phyloP scores from a whole-genome alignment of 2,797 vertebrate genomes.

The Gallirallus australis region DNA sequence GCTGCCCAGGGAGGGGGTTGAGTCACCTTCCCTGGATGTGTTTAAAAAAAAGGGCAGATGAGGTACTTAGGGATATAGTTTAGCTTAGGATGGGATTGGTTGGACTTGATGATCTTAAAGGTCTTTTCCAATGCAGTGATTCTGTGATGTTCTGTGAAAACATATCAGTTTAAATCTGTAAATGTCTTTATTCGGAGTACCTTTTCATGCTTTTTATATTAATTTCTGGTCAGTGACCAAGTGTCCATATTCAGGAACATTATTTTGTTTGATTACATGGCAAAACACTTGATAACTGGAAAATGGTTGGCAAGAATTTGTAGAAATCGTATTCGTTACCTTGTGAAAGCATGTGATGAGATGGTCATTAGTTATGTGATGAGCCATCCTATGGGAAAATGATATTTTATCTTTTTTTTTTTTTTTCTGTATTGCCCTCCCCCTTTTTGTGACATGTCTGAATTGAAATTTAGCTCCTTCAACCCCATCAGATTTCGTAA shows the following conservation, averaged over 20 bases:
- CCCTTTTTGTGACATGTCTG: rapidly evolving
- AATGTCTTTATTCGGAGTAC: neutral
- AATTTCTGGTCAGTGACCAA: neutral
- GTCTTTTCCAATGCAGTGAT: too few species aligned
- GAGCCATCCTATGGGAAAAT: neutral
- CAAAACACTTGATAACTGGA: neutral
- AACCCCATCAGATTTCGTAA: neutral
- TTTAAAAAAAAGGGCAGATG: too few species aligned
- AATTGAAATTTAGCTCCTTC: neutral
- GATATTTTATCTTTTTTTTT: neutral
- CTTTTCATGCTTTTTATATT: neutral
- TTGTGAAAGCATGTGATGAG: neutral
- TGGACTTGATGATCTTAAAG: too few species aligned
- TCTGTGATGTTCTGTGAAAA: neutral
- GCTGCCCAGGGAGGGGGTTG: too few species aligned
- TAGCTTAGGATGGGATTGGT: too few species aligned
- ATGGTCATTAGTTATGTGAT: neutral
- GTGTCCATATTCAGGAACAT: neutral
- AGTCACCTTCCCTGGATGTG: too few species aligned
- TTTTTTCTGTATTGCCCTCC: neutral
- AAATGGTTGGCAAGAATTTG: neutral
- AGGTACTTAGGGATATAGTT: too few species aligned
- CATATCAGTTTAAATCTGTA: neutral
- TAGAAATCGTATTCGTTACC: neutral
- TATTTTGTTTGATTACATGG: neutral